Conservation (phyloP, 1,140 invertebrate species). For the Eueides isabella region DNA sequence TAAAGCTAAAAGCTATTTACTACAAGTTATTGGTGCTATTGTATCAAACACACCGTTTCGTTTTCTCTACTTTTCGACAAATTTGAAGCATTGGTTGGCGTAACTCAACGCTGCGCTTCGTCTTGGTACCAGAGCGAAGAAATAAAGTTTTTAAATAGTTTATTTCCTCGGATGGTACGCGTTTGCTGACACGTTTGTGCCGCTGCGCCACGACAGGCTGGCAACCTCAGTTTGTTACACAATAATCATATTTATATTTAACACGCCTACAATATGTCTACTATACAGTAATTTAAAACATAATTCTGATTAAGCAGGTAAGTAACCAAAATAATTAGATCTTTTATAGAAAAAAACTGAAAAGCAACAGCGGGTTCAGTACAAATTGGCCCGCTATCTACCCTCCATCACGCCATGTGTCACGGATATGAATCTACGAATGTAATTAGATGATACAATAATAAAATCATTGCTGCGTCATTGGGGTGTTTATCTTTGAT, state of each 20-base stretch:
- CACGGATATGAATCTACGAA: conserved; percentile 57
- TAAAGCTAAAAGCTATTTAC: too few species aligned
- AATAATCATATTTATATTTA: neutral
- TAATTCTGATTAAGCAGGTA: conserved; percentile 29
- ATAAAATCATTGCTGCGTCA: conserved; percentile 64
- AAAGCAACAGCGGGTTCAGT: conserved; percentile 23
- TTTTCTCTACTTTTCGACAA: too few species aligned
- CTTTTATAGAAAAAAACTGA: neutral
- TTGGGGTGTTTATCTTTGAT: conserved; percentile 52
- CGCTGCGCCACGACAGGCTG: neutral
- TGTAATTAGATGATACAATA: conserved; percentile 71
- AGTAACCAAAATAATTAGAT: conserved; percentile 38
- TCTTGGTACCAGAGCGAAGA: too few species aligned
- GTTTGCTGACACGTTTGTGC: too few species aligned
- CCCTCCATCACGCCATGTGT: conserved; percentile 57
- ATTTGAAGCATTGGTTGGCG: too few species aligned
- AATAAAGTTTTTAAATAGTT: too few species aligned
- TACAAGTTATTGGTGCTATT: too few species aligned
- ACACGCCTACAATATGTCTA: conserved; percentile 21
- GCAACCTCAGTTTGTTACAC: neutral
- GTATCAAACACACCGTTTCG: too few species aligned
- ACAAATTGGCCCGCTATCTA: conserved; percentile 45
- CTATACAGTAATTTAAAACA: conserved; percentile 32
- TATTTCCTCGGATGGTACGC: too few species aligned
- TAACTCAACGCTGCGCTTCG: too few species aligned